Evolutionary conservation across 1,140 invertebrate species (phyloP).

Genomic region (Caenorhabditis remanei): DNA sequence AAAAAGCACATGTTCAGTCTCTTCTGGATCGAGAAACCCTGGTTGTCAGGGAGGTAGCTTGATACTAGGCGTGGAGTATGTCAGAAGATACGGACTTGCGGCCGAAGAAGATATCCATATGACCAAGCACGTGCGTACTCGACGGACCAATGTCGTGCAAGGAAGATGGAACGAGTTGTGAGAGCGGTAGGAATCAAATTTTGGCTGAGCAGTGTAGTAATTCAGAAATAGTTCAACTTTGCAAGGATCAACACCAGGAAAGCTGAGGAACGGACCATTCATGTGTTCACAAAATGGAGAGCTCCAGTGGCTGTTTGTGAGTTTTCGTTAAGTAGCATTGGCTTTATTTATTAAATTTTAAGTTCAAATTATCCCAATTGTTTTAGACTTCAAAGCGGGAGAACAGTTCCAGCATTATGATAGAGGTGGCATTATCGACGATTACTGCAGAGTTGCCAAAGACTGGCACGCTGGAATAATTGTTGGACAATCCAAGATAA

Average conservation of each 20-base stretch:
- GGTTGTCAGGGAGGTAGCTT: conserved; percentile 21
- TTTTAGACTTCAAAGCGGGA: conserved; percentile 20
- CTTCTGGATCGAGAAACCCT: background rate
- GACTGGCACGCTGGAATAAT: conserved; percentile 16
- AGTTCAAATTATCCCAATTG: background rate
- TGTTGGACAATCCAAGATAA: background rate
- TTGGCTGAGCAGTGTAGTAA: background rate
- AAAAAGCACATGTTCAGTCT: background rate
- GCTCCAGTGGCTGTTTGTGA: conserved; percentile 17
- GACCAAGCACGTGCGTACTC: background rate
- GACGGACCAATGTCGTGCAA: background rate
- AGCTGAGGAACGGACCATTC: background rate
- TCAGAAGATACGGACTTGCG: background rate
- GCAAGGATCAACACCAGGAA: background rate
- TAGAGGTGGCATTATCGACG: background rate
- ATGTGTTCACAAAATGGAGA: background rate
- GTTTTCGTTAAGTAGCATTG: background rate
- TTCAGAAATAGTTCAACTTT: conserved; percentile 22
- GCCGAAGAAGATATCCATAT: background rate
- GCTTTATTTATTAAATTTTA: background rate
- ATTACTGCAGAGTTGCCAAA: background rate
- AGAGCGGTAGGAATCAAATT: background rate
- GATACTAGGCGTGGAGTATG: background rate
- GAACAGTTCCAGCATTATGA: background rate
- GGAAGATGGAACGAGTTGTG: background rate